Base-by-base conservation (phyloP, 2,888 invertebrate species). In the Portevinia maculata region DNA sequence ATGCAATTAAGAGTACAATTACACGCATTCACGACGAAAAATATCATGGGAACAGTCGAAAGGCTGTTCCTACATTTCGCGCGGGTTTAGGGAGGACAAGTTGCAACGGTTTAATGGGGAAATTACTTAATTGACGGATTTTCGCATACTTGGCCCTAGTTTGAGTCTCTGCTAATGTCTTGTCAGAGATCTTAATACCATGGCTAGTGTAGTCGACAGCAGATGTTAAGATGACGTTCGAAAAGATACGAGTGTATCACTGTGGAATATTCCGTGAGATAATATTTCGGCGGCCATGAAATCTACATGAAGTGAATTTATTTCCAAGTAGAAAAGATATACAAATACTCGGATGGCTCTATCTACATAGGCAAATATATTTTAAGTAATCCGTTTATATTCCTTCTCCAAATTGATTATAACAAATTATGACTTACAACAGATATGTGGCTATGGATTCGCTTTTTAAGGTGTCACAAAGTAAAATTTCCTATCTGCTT, bases 1-100 rank as follows among this genome's bases (percentile, higher is more conserved):
- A 62, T 55, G 83, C 71, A 76, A 83, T 83, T 83, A 83, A 73
- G 65, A 62, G 15, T 17, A 55, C 76, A 67, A 83, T 83, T 83
- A 83, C 76, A 83, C 48, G 57, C 62, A 55, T 81, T 75, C 59
- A 34, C 52, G 53, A 70, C 44, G 59, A 48, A 60, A 57, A 50
- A 52, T 59, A 70, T 32, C 59, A 81, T 81, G 75, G 75, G 81
- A 81, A 81, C 67, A 32, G 28, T 34, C 13, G 3, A 39, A 32
- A 11, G 34, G 8, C 19, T 30, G 24, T 34, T 30, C 15, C n/a
- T 24, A 21, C 48, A 50, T 30, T 52, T 19, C 37, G n/a, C 37
- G n/a, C 13, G 17, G 34, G 50, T 41, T 44, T 37, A 55, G 21
- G 48, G 21, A 46, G n/a, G 53, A 44, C 57, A 52, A 60, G 60